Conservation (phyloP, 2,113 vertebrate genomes). For the Gila orcuttii region DNA sequence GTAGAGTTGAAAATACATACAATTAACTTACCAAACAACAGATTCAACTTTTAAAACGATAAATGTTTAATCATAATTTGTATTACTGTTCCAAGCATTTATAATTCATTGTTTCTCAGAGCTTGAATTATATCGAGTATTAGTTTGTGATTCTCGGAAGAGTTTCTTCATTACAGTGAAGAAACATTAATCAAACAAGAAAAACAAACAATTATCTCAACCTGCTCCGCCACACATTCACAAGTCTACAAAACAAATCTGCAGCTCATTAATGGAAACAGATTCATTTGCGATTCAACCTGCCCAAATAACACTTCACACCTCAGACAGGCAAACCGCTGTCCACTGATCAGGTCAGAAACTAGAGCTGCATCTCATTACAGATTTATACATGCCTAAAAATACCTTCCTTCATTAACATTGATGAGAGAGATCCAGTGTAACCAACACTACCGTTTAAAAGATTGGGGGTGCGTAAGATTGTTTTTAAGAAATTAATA, state of each 20-base stretch:
- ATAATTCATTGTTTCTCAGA: conserved; percentile 45
- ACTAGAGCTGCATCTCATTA: conserved; percentile 32
- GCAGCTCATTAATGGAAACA: conserved; percentile 36
- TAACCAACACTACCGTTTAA: not conserved
- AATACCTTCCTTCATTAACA: conserved; percentile 21
- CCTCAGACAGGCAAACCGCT: not conserved
- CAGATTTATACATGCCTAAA: conserved; percentile 22
- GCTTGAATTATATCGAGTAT: conserved; percentile 22
- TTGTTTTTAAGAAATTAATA: not conserved
- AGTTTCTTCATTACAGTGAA: conserved; percentile 32
- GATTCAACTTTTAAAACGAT: not conserved
- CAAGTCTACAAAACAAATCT: conserved; percentile 26
- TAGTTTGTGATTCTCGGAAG: not conserved
- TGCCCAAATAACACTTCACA: not conserved
- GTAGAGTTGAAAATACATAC: not conserved
- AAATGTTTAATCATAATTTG: conserved; percentile 14
- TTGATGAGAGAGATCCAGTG: not conserved
- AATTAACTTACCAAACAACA: not conserved
- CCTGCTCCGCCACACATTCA: not conserved
- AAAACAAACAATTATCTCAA: conserved; percentile 22
- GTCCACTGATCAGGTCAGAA: conserved; percentile 4
- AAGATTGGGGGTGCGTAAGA: not conserved
- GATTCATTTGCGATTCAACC: conserved; percentile 23
- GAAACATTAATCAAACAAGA: conserved; percentile 26
- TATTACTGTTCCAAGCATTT: not conserved